A percentile compares a stretch with the other conserved stretches of the same genome.
Evolutionary conservation across 2,113 vertebrate genomes (phyloP).

Genomic region (Grallaria varia): DNA sequence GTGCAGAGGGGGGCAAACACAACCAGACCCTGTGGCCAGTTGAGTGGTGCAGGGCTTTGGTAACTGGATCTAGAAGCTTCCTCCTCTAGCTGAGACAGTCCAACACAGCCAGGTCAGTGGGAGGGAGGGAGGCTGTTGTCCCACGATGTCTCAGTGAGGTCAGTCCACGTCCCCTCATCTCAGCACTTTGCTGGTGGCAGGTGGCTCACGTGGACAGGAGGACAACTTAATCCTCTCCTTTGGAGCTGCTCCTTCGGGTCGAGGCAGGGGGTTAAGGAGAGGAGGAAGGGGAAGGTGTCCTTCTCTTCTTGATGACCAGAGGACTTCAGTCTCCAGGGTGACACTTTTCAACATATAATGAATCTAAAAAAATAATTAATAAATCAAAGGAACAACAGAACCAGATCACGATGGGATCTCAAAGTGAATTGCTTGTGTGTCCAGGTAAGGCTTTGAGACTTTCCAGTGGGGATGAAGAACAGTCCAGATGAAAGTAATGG

Average conservation of each 20-base stretch:
- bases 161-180: not conserved
- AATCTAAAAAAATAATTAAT: slow-evolving; percentile 13
- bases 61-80: slow-evolving; percentile 13
- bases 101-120: not conserved
- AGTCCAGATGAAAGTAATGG: slow-evolving; percentile 14
- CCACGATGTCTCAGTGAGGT: not conserved
- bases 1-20: not conserved
- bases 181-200: not conserved
- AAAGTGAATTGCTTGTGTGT: not conserved
- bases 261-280: not conserved
- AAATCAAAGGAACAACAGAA: slow-evolving; percentile 35
- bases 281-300: not conserved
- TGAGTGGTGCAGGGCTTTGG: not conserved
- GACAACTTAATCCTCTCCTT: not conserved
- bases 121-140: not conserved
- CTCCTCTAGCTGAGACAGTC: not conserved
- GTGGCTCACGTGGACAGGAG: not conserved
- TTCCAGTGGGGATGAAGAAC: not conserved
- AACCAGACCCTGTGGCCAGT: not conserved
- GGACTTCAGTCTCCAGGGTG: not conserved
- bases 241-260: not conserved
- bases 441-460: slow-evolving; percentile 18
- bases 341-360: slow-evolving; percentile 6
- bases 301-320: slow-evolving; percentile 3
- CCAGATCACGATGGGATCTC: not conserved